phyloP scores from a whole-genome alignment of 1,140 invertebrate genomes.

The Octopus sinensis region DNA sequence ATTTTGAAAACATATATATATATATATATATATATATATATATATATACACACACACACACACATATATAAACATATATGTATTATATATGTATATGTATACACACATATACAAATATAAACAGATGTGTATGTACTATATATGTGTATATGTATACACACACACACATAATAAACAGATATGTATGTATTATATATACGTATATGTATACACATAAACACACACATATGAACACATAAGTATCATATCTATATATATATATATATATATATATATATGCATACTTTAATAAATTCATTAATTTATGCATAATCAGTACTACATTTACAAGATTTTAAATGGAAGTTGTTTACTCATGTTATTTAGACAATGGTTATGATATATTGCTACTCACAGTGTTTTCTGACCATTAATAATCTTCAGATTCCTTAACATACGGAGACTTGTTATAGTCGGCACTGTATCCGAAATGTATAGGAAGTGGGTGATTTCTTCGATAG shows the following conservation, averaged over 20 bases:
- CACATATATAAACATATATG: background rate
- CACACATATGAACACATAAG: no score
- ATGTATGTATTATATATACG: background rate
- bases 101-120: background rate
- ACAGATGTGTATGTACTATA: background rate
- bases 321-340: no score
- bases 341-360: no score
- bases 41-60: background rate
- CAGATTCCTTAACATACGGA: conserved; percentile 89
- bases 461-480: conserved; percentile 86
- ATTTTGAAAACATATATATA: conserved; percentile 1
- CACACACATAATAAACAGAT: background rate
- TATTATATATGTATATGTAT: no score
- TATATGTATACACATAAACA: background rate
- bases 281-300: no score
- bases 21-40: conserved; percentile 5
- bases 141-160: background rate
- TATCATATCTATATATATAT: no score
- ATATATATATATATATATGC: no score
- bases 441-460: conserved; percentile 79
- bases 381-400: conserved; percentile 62
- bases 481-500: conserved; percentile 88
- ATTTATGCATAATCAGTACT: no score
- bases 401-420: conserved; percentile 87
- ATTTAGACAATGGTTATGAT: no score